Percentiles rank a stretch among this genome's conserved stretches.
Evolutionary conservation across 2,888 invertebrate species (phyloP).

Genomic region (Paralinhomoeus sp.): DNA sequence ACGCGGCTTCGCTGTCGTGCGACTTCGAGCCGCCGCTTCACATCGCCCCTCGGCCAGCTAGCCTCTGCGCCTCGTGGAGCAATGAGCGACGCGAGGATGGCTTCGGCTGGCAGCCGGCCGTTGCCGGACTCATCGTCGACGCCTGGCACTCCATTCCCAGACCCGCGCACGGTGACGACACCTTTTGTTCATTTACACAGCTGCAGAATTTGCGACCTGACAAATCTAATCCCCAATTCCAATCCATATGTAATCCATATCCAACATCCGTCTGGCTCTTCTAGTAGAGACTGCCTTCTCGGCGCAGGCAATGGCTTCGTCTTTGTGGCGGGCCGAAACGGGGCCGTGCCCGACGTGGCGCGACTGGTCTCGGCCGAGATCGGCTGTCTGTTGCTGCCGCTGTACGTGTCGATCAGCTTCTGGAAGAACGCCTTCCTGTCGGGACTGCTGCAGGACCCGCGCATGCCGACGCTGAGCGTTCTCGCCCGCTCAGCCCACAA

Average conservation of each 20-base stretch:
- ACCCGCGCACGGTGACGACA: neutral
- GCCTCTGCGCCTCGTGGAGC: too few relatives aligned
- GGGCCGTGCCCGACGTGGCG: neutral
- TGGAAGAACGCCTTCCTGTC: slow-evolving; percentile 4
- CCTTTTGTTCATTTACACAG: too few relatives aligned
- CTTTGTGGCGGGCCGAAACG: neutral
- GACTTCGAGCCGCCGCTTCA: too few relatives aligned
- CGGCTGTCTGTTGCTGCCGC: neutral
- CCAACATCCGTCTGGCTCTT: too few relatives aligned
- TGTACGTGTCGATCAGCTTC: neutral
- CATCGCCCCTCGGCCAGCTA: too few relatives aligned
- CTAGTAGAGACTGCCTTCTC: too few relatives aligned
- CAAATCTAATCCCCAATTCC: too few relatives aligned
- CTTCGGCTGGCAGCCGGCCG: neutral
- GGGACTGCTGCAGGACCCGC: neutral
- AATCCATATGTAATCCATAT: too few relatives aligned
- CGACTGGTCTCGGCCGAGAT: neutral
- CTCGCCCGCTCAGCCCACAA: too few relatives aligned
- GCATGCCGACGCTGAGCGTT: too few relatives aligned
- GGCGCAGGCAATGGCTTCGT: neutral
- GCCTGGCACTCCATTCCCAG: slow-evolving; percentile 1
- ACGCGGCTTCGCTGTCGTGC: too few relatives aligned
- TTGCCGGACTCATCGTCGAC: neutral
- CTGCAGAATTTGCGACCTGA: too few relatives aligned
- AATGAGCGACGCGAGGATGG: neutral